Percentiles rank a stretch among this genome's conserved stretches.
phyloP scores from a whole-genome alignment of 2,797 vertebrate genomes.

The Enteromius argenteus region DNA sequence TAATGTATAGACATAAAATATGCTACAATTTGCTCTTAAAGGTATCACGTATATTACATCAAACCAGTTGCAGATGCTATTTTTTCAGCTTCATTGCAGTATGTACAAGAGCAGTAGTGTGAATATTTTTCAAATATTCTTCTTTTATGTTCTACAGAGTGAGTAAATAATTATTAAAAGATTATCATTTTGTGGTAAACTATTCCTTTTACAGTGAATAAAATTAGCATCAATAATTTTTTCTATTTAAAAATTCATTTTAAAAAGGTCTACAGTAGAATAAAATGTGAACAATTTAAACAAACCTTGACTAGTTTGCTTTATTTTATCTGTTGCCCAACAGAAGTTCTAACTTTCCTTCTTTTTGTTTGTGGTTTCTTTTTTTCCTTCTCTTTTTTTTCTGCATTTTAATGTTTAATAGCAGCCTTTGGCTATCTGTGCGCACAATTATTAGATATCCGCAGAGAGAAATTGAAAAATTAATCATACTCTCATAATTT shows the following conservation, averaged over 20 bases:
- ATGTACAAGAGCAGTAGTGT: not conserved
- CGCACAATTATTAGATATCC: slow-evolving; percentile 97
- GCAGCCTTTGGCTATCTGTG: slow-evolving; percentile 89
- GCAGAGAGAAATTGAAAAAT: slow-evolving; percentile 98
- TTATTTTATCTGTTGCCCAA: slow-evolving; percentile 81
- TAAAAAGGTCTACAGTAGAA: not conserved
- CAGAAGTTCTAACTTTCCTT: slow-evolving; percentile 88
- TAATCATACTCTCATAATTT: slow-evolving; percentile 91
- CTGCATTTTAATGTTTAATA: slow-evolving; percentile 98
- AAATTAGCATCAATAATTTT: not conserved
- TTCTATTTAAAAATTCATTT: not conserved
- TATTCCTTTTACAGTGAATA: not conserved
- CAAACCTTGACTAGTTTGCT: slow-evolving; percentile 83
- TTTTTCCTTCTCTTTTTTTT: slow-evolving; percentile 64
- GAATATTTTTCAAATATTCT: not conserved
- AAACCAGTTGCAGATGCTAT: not conserved
- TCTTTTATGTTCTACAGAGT: not conserved
- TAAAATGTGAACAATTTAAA: slow-evolving; percentile 77
- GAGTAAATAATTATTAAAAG: not conserved
- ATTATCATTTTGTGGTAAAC: not conserved
- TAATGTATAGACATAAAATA: slow-evolving; percentile 5
- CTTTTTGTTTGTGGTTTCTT: slow-evolving; percentile 43
- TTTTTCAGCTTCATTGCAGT: not conserved
- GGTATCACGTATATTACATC: not conserved
- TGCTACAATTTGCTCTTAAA: not conserved